Conservation (phyloP, 2,888 invertebrate genomes). For the Orthosia gracilis region DNA sequence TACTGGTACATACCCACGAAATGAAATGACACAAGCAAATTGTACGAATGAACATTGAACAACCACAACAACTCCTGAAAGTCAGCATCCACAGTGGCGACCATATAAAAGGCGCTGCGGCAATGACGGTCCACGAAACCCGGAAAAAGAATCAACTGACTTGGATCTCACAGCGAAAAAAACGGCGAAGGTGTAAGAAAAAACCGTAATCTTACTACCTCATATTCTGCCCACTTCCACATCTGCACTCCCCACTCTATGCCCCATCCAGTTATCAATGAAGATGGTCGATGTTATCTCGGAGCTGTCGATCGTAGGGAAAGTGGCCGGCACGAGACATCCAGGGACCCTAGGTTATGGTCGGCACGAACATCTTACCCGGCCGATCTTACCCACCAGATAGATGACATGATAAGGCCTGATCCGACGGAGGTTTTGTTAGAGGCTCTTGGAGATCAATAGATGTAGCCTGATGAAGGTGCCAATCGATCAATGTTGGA, state of each 20-base stretch:
- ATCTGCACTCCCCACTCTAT: constrained; percentile 71
- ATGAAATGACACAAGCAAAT: not conserved
- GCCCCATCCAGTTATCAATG: constrained; percentile 83
- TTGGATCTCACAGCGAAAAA: not conserved
- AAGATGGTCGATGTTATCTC: constrained; percentile 82
- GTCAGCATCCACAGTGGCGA: not conserved
- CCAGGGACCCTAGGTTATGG: constrained; percentile 67
- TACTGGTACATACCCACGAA: not conserved
- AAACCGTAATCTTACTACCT: not conserved
- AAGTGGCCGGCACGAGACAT: constrained; percentile 70
- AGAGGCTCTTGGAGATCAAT: constrained; percentile 15
- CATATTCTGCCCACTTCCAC: constrained; percentile 45
- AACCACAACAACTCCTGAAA: not conserved
- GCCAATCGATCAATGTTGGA: constrained; percentile 44
- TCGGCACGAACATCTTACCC: constrained; percentile 50
- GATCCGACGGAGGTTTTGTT: constrained; percentile 33
- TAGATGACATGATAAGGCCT: constrained; percentile 41
- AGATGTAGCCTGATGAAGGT: not conserved
- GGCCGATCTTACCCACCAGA: constrained; percentile 23
- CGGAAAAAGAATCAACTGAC: not conserved
- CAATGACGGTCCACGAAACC: not conserved
- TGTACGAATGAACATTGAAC: not conserved
- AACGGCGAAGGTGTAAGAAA: not conserved
- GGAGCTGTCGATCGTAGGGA: constrained; percentile 70
- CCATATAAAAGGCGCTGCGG: not conserved